Evolutionary conservation across 1,140 invertebrate genomes (phyloP).

Genomic region (Trichonephila inaurata): DNA sequence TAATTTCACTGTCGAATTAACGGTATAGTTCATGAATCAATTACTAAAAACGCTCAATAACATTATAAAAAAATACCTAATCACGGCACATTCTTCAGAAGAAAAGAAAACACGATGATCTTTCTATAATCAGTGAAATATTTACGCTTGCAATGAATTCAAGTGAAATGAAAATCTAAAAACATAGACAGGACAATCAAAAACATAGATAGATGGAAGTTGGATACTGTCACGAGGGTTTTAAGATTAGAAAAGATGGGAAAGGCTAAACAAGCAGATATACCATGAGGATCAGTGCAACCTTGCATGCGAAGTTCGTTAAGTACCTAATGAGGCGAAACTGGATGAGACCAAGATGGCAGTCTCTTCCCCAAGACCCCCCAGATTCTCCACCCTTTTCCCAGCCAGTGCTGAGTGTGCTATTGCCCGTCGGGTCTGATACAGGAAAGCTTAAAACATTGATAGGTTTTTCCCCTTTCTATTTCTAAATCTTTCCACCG

Average conservation of each 20-base stretch:
- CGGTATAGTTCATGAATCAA: too few relatives aligned
- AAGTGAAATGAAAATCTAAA: background rate
- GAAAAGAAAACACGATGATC: too few relatives aligned
- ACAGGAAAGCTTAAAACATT: conserved; percentile 53
- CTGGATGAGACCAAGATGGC: conserved; percentile 43
- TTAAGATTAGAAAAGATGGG: conserved; percentile 17
- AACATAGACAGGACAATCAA: background rate
- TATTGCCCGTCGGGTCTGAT: background rate
- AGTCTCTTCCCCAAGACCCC: background rate
- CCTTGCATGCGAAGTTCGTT: conserved; percentile 54
- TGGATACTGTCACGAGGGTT: background rate
- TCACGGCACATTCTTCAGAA: too few relatives aligned
- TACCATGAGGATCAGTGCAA: background rate
- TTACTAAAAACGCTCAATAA: too few relatives aligned
- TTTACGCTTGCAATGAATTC: background rate
- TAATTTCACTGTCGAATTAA: too few relatives aligned
- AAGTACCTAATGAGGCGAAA: conserved; percentile 44
- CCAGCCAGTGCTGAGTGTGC: conserved; percentile 29
- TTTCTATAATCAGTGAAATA: background rate
- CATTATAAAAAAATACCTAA: too few relatives aligned
- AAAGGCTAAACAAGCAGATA: background rate
- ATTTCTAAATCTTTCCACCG: conserved; percentile 36
- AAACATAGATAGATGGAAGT: background rate
- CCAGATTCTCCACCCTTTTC: background rate
- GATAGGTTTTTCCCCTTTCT: conserved; percentile 42